Evolutionary conservation across 2,113 vertebrate genomes (phyloP).

Genomic region (Epinephelus cyanopodus): DNA sequence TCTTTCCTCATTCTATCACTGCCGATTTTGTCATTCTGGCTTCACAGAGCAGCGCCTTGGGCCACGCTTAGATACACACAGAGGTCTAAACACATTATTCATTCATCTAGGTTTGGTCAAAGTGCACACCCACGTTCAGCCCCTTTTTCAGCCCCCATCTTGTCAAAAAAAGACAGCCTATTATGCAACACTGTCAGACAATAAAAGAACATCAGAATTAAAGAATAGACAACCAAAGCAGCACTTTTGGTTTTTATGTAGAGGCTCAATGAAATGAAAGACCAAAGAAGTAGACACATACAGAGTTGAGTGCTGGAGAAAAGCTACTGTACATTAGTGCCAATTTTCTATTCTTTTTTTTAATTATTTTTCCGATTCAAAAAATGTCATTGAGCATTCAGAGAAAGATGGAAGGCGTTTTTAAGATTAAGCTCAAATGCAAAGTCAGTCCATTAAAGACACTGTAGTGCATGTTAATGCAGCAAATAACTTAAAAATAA

Average conservation of each 20-base stretch:
- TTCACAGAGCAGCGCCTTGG: conserved; percentile 26
- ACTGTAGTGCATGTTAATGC: background rate
- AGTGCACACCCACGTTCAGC: conserved; percentile 41
- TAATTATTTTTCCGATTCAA: background rate
- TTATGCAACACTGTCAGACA: conserved; percentile 39
- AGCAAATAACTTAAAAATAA: background rate
- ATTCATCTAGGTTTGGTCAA: conserved; percentile 43
- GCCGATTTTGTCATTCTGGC: conserved; percentile 38
- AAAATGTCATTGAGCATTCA: background rate
- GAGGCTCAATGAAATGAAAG: conserved; percentile 12
- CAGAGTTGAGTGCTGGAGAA: conserved; percentile 1
- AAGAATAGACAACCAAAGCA: conserved; percentile 27
- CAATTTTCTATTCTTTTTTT: background rate
- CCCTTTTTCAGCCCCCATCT: conserved; percentile 33
- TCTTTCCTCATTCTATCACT: conserved; percentile 46
- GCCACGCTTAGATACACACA: conserved; percentile 37
- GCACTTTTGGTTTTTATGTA: conserved; percentile 17
- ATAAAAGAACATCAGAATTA: conserved; percentile 33
- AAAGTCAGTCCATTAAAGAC: background rate
- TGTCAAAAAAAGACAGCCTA: conserved; percentile 30
- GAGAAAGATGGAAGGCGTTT: background rate
- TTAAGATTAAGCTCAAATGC: background rate
- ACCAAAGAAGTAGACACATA: conserved; percentile 5
- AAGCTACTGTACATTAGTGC: conserved; percentile 1
- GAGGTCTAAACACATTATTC: conserved; percentile 40